Evolutionary conservation across 2,113 vertebrate species (phyloP).

Genomic region (Anseranas semipalmata): DNA sequence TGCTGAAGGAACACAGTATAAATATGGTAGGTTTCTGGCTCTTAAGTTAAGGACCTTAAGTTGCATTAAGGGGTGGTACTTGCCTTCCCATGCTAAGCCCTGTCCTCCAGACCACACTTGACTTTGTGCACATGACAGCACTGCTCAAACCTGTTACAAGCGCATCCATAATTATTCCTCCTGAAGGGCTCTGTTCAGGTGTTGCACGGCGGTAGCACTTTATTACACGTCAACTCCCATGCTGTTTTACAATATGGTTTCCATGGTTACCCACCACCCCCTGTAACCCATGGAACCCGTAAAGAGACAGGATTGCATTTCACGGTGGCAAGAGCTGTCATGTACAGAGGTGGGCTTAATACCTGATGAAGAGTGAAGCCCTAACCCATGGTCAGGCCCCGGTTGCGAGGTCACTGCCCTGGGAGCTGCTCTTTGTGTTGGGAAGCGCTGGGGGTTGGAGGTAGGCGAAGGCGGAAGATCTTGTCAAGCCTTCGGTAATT

Average conservation of each 20-base stretch:
- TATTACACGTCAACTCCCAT: constrained; percentile 43
- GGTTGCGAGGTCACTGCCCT: background rate
- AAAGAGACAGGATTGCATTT: constrained; percentile 53
- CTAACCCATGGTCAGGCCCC: background rate
- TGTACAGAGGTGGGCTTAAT: background rate
- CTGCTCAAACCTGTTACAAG: background rate
- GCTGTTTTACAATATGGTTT: constrained; percentile 54
- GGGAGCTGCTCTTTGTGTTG: background rate
- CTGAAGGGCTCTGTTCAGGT: constrained; percentile 38
- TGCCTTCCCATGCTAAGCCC: background rate
- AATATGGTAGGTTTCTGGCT: background rate
- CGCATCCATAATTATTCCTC: background rate
- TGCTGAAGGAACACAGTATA: background rate
- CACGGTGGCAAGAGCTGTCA: background rate
- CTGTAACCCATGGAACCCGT: constrained; percentile 4
- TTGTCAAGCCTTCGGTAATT: fast-evolving
- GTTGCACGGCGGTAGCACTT: background rate
- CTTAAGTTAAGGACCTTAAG: background rate
- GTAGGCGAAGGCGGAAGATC: fast-evolving
- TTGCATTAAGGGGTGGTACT: background rate
- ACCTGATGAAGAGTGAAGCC: background rate
- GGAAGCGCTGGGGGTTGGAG: fast-evolving
- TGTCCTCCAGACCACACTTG: background rate
- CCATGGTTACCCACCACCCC: constrained; percentile 69
- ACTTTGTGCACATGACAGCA: background rate